These are phyloP conservation scores for Acanthurus leucopareius DNA, from an alignment of 2,797 vertebrate species.

Conservation along the genomic window DNA sequence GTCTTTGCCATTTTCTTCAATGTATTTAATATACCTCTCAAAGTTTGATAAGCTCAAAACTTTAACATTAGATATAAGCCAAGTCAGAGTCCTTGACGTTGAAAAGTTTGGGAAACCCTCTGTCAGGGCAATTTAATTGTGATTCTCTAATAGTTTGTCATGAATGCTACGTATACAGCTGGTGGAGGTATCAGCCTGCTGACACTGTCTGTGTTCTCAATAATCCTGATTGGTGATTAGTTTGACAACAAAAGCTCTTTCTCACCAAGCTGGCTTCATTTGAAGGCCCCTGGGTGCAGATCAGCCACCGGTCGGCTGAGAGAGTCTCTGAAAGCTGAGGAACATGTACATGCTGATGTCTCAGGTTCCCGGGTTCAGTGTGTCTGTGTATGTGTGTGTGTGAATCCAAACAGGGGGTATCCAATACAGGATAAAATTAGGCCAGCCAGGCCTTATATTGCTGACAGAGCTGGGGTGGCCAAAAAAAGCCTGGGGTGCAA, in stretches of 20 bases:
- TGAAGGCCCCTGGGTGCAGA: constrained; percentile 36
- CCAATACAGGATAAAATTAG: constrained; percentile 89
- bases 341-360: constrained; percentile 75
- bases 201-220: neutral
- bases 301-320: constrained; percentile 37
- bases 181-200: neutral
- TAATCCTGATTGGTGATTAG: constrained; percentile 10
- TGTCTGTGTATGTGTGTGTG: constrained; percentile 57
- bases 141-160: constrained; percentile 21
- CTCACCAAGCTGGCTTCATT: constrained; percentile 4
- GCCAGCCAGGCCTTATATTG: constrained; percentile 82
- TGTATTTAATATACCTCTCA: too few species aligned
- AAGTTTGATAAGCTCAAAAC: too few species aligned
- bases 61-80: too few species aligned
- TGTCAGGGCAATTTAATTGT: too few species aligned
- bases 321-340: constrained; percentile 59
- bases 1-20: too few species aligned
- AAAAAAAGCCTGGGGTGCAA: constrained; percentile 85
- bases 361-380: constrained; percentile 73
- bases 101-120: too few species aligned
- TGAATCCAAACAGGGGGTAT: constrained; percentile 80
- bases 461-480: constrained; percentile 84
- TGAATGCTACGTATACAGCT: neutral
- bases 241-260: constrained; percentile 28
- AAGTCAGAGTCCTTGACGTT: too few species aligned